Base-by-base conservation (phyloP, 2,888 invertebrate species). In the Capitulum mitella region DNA sequence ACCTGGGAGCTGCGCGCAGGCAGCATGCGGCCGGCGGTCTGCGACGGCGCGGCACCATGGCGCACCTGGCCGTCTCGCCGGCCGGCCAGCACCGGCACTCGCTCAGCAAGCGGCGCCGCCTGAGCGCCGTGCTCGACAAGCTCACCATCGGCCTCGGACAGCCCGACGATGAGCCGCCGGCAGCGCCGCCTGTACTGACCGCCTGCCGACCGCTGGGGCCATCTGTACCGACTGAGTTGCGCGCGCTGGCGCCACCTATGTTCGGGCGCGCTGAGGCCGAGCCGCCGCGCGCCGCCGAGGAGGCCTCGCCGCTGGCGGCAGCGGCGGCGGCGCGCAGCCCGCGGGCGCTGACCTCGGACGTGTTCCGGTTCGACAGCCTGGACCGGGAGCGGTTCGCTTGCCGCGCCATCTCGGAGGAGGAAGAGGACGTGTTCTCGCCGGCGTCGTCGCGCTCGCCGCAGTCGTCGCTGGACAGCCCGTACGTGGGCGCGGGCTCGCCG, bases 391-490 rank as follows among this genome's bases (percentile, higher is more conserved):
- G 85, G n/a, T 84, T 85, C 80, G 82, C 70, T 83, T 83, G 83
- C 80, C 84, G 82, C 83, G 83, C 84, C 78, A 84, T 84, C 77
- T 84, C 85, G 46, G 86, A 86, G 79, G 86, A 86, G 78, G 89
- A 89, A 81, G 89, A 89, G 82, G 89, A 89, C 81, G 89, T 89
- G 26, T 89, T 89, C 84, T 89, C 89, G 83, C 89, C 89, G 3
- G 87, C 82, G 46, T 82, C 83, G 22, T 82, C 83, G 8, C 81
- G 82, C 32, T 83, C 83, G 14, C 83, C 89, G 14, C 87, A 88
- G 79, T 88, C 88, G 29, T 89, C 88, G 82, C 88, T 87, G 82
- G 88, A 88, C 83, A 89, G 87, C 34, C 88, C 88, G 77, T 89
- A 88, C 82, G 88, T 89, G 82, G 88, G 88, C 83, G 87, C 89